Percentiles rank a stretch among this genome's conserved stretches.
Conservation (phyloP, 2,113 vertebrate species). For the Chlorocebus sabaeus region DNA sequence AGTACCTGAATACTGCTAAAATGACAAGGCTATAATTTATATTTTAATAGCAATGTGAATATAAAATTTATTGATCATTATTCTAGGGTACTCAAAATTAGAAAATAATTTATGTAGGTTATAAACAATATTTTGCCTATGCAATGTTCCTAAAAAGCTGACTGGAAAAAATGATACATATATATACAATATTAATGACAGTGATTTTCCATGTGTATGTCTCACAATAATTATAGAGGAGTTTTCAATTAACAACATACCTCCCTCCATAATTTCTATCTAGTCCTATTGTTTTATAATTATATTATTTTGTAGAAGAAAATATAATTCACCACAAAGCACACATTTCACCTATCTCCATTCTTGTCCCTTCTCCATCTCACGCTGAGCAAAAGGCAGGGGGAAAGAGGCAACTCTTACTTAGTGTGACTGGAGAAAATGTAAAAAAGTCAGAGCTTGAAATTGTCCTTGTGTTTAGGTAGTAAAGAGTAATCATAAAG, state of each 20-base stretch:
- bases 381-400: background rate
- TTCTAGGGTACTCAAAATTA: slow-evolving; percentile 33
- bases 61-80: slow-evolving; percentile 18
- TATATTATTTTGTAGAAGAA: slow-evolving; percentile 14
- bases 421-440: background rate
- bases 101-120: slow-evolving; percentile 30
- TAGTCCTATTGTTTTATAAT: background rate
- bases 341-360: background rate
- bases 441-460: background rate
- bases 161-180: background rate
- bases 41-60: slow-evolving; percentile 42
- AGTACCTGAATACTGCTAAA: slow-evolving; percentile 35
- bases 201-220: slow-evolving; percentile 8
- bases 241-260: background rate
- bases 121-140: slow-evolving; percentile 52
- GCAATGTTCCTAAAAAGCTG: slow-evolving; percentile 20
- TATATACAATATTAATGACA: background rate
- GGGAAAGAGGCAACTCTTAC: background rate
- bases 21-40: slow-evolving; percentile 16
- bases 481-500: background rate
- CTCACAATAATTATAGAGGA: background rate
- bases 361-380: background rate
- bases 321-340: slow-evolving; percentile 14
- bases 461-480: background rate
- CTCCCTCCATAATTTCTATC: background rate